phyloP scores from a whole-genome alignment of 1,140 invertebrate genomes.

The Cyphomyrmex costatus region DNA sequence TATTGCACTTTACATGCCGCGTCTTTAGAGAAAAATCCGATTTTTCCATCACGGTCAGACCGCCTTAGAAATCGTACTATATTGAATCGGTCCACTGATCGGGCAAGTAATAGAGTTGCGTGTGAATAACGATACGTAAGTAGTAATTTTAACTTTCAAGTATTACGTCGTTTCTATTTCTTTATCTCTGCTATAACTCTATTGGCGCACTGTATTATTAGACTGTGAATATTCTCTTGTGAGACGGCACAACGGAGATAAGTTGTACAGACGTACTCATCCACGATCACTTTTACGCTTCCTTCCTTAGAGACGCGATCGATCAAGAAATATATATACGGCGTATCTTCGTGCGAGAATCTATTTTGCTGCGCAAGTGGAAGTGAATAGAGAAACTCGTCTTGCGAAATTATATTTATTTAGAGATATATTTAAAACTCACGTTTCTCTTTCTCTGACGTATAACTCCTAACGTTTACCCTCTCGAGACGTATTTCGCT shows the following conservation, averaged over 20 bases:
- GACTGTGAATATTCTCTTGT: not conserved
- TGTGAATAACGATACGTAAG: conserved; percentile 2
- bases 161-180: not conserved
- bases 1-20: not conserved
- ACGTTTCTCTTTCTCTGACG: not conserved
- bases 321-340: conserved; percentile 8
- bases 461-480: conserved; percentile 8
- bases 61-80: not conserved
- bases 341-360: not conserved
- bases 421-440: conserved; percentile 18
- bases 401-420: conserved; percentile 12
- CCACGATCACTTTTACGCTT: conserved; percentile 5
- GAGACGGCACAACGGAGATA: not conserved
- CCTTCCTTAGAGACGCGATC: not conserved
- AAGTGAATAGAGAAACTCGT: not conserved
- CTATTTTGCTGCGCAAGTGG: not conserved
- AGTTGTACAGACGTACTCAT: not conserved
- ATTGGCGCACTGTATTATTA: not conserved
- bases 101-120: not conserved
- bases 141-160: conserved; percentile 5
- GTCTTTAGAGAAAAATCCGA: not conserved
- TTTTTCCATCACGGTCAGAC: conserved; percentile 14
- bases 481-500: not conserved
- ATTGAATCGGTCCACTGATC: not conserved
- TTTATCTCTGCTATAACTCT: not conserved